These are phyloP conservation scores for Gymnosoma rotundatum DNA, from an alignment of 2,888 invertebrate genomes.

Conservation along the genomic window DNA sequence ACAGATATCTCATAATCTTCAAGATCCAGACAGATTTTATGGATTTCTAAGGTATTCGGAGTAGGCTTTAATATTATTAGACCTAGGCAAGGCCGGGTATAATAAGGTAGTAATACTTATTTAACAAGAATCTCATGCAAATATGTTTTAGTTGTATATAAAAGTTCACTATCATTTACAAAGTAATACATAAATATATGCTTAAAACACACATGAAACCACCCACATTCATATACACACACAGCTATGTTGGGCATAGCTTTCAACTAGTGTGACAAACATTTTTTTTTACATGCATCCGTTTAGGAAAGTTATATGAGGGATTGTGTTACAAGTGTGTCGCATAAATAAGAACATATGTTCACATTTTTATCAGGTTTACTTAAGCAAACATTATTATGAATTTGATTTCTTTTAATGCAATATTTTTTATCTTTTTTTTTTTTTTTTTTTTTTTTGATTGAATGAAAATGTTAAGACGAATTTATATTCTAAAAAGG, in stretches of 20 bases:
- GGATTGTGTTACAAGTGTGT: slow-evolving; percentile 39
- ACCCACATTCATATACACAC: background rate
- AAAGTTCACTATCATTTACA: background rate
- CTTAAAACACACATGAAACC: no score
- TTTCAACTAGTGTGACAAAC: no score
- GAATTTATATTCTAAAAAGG: no score
- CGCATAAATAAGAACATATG: slow-evolving; percentile 49
- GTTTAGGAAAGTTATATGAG: slow-evolving; percentile 36
- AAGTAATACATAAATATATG: background rate
- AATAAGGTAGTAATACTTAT: no score
- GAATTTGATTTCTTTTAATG: slow-evolving; percentile 1
- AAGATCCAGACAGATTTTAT: no score
- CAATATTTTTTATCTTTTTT: background rate
- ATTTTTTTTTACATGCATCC: slow-evolving; percentile 12
- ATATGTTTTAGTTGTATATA: background rate
- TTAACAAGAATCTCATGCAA: background rate
- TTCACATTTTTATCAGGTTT: slow-evolving; percentile 41
- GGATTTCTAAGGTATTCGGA: no score
- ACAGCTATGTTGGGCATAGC: background rate
- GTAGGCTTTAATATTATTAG: no score
- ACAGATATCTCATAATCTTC: no score
- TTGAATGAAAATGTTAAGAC: background rate
- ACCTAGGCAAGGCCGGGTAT: no score
- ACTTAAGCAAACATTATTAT: slow-evolving; percentile 54
- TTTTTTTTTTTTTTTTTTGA: background rate